Evolutionary conservation across 2,797 vertebrate species (phyloP).

Genomic region (Oreortyx pictus): DNA sequence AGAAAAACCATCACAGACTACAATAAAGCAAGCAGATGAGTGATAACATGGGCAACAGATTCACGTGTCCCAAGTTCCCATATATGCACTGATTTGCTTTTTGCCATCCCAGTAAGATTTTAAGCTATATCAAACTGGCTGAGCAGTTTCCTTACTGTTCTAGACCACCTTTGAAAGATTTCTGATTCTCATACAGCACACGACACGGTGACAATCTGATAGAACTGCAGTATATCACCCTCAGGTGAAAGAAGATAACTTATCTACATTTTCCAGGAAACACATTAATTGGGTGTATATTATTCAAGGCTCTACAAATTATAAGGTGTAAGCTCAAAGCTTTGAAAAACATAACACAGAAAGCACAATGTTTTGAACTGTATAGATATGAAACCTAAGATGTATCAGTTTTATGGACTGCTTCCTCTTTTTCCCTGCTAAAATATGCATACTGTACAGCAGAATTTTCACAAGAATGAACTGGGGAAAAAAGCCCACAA

Average conservation of each 20-base stretch:
- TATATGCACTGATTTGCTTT: neutral
- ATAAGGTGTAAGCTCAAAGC: neutral
- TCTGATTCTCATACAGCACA: neutral
- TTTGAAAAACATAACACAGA: neutral
- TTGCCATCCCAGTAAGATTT: neutral
- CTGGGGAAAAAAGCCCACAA: neutral
- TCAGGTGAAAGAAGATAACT: neutral
- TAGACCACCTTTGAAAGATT: neutral
- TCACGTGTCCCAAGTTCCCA: neutral
- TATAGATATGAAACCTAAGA: neutral
- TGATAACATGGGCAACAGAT: neutral
- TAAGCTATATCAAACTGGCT: neutral
- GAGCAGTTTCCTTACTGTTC: neutral
- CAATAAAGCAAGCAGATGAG: neutral
- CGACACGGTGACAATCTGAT: neutral
- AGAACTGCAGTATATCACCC: neutral
- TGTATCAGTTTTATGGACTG: neutral
- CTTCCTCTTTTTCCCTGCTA: neutral
- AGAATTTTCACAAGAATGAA: slow-evolving; percentile 20
- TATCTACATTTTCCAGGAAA: neutral
- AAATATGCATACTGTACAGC: neutral
- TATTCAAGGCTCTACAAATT: neutral
- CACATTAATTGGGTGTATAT: neutral
- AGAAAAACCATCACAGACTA: neutral
- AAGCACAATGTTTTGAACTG: neutral